phyloP scores from a whole-genome alignment of 2,888 invertebrate species.

The Calephelis perditalis region DNA sequence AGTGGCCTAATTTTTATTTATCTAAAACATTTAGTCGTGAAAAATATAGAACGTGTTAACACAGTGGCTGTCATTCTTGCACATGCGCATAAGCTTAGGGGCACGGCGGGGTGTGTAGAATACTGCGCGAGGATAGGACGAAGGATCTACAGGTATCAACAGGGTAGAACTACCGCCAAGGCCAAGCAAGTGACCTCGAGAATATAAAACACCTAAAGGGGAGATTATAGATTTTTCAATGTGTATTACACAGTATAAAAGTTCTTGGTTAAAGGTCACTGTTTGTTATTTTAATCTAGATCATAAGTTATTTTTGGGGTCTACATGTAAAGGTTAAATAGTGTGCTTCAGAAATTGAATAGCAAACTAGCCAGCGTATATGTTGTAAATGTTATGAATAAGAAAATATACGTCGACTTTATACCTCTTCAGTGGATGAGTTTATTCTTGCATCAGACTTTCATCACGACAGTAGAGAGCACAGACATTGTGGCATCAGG shows the following conservation, averaged over 20 bases:
- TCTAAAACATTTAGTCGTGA: constrained; percentile 21
- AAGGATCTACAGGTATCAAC: constrained; percentile 46
- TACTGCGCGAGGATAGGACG: constrained; percentile 57
- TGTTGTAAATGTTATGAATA: too few species aligned
- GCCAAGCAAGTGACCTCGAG: constrained; percentile 54
- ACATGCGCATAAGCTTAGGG: constrained; percentile 58
- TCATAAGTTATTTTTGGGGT: background rate
- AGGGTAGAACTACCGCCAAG: constrained; percentile 44
- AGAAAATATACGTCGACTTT: too few species aligned
- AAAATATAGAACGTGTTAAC: constrained; percentile 60
- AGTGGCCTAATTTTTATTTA: constrained; percentile 10
- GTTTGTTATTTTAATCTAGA: background rate
- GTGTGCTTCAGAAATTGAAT: too few species aligned
- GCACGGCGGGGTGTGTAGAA: constrained; percentile 65
- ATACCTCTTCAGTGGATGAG: too few species aligned
- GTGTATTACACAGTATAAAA: constrained; percentile 14
- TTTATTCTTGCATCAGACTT: too few species aligned
- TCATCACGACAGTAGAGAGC: too few species aligned
- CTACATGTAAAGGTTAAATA: too few species aligned
- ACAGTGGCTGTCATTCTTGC: constrained; percentile 57
- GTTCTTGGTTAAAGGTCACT: constrained; percentile 6
- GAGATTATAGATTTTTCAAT: constrained; percentile 21
- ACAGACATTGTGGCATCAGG: too few species aligned
- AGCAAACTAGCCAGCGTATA: too few species aligned
- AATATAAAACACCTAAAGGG: constrained; percentile 21